Evolutionary conservation across 2,113 vertebrate species (phyloP).

Genomic region (Charina bottae): DNA sequence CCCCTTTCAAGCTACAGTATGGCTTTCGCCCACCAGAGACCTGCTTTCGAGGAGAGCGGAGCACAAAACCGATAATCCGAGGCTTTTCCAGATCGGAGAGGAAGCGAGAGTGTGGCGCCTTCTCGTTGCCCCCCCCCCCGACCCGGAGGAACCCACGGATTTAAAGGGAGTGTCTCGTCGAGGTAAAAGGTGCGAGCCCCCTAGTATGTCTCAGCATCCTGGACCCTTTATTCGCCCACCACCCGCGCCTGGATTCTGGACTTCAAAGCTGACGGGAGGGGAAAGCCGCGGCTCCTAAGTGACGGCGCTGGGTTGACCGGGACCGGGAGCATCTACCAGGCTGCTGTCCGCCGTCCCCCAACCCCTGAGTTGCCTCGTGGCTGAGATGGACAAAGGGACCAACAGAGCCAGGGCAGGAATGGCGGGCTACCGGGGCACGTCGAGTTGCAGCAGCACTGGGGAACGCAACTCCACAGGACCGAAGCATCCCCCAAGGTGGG

Average conservation of each 20-base stretch:
- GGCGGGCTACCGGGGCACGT: background rate
- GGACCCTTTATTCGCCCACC: background rate
- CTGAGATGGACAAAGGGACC: background rate
- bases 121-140: background rate
- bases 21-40: background rate
- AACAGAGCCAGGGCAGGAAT: background rate
- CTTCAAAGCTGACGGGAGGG: background rate
- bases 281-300: background rate
- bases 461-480: background rate
- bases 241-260: background rate
- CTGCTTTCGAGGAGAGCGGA: background rate
- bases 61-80: background rate
- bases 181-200: background rate
- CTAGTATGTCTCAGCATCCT: background rate
- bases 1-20: background rate
- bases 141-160: background rate
- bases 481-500: background rate
- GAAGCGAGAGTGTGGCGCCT: background rate
- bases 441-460: background rate
- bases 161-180: background rate
- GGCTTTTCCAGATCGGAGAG: background rate
- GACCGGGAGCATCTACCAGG: background rate
- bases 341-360: background rate
- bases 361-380: background rate
- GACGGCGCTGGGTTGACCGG: background rate